Base-by-base conservation (phyloP, 2,113 vertebrate genomes). In the Larimichthys crocea region DNA sequence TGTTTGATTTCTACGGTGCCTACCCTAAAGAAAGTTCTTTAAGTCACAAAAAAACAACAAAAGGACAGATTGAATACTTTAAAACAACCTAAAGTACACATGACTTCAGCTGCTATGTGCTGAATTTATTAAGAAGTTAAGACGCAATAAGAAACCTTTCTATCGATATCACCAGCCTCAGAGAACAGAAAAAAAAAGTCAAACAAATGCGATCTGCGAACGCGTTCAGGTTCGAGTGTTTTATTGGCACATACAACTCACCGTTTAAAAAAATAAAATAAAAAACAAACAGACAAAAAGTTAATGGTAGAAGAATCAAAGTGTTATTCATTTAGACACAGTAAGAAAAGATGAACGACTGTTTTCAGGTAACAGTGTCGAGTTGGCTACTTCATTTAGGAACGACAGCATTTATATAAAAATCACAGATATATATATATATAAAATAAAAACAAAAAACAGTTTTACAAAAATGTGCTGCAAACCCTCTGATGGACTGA, bases 291-390 rank as follows among this genome's bases (percentile, higher is more conserved):
- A 8, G 2, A 40, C 35, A 40, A 40, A 40, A 40, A 76, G 55
- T 69, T 81, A 92, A 85, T 81, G 60, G 69, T 24, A 72, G 61
- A 52, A 76, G 59, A 89, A 86, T 89, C 85, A 86, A 86, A 75
- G 78, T 67, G 69, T 79, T 88, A 90, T 80, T 84, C 57, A 88
- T 78, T 75, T 70, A 61, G 50, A 90, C 26, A 64, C 26, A 64
- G 46, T 61, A 71, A 90, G 64, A 86, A 80, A 89, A 88, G 64
- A 92, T 52, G 62, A 88, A 86, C 65, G 75, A 86, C 84, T 91
- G 76, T 87, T 89, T 87, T 92, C 78, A 86, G 82, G 70, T 87
- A 91, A 94, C 91, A 92, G 91, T 92, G 91, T 91, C 90, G 88
- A 91, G 87, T 91, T 94, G 83, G 88, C 86, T 88, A 90, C 87